phyloP scores from a whole-genome alignment of 37 sponge, comb jelly and placozoan species.

The Mnemiopsis leidyi region DNA sequence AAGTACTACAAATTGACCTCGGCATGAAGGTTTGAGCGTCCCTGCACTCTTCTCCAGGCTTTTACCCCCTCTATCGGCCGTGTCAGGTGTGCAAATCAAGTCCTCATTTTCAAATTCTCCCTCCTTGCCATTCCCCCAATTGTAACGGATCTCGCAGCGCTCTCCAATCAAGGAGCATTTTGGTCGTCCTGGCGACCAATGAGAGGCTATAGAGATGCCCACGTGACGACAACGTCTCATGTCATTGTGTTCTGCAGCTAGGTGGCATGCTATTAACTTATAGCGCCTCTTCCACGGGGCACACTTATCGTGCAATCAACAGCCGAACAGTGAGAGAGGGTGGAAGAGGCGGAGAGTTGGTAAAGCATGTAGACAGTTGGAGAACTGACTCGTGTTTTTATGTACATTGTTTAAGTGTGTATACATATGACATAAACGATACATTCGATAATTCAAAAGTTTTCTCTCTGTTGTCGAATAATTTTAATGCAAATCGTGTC shows the following conservation, averaged over 20 bases:
- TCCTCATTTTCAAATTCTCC: slow-evolving; percentile 52
- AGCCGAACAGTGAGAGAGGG: background rate
- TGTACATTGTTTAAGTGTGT: background rate
- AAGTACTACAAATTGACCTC: background rate
- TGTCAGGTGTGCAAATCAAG: background rate
- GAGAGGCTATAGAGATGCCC: background rate
- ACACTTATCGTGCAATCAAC: slow-evolving; percentile 13
- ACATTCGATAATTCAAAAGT: too few species aligned
- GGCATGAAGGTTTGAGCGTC: background rate
- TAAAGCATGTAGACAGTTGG: slow-evolving; percentile 59
- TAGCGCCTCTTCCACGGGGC: slow-evolving; percentile 39
- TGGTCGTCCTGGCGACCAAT: background rate
- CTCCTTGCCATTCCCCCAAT: background rate
- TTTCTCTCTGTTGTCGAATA: too few species aligned
- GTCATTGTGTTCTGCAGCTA: slow-evolving; percentile 15
- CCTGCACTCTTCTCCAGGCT: background rate
- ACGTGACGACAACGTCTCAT: slow-evolving; percentile 9
- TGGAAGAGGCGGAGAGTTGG: slow-evolving; percentile 32
- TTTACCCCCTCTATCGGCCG: background rate
- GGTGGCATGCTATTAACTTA: slow-evolving; percentile 49
- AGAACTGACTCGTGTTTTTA: slow-evolving; percentile 4
- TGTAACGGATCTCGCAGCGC: background rate
- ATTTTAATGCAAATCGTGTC: too few species aligned
- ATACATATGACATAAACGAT: background rate
- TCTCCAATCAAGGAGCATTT: slow-evolving; percentile 25